These are phyloP conservation scores for Drosophila kambysellisi DNA, from an alignment of 2,888 invertebrate genomes.

Conservation along the genomic window DNA sequence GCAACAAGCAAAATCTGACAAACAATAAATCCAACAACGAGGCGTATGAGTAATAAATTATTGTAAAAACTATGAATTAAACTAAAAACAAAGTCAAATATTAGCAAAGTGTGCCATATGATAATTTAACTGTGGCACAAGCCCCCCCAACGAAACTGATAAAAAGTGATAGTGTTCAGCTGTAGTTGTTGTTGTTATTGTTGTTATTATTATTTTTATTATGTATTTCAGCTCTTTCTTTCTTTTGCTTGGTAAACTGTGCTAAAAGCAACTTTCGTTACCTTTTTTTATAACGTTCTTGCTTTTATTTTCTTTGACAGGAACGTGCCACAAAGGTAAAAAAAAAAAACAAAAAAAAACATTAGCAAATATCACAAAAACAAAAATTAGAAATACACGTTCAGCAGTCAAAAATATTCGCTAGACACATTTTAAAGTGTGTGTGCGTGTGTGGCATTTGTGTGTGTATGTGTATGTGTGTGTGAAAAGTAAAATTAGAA, in stretches of 20 bases:
- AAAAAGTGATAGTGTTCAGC: slow-evolving; percentile 65
- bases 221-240: slow-evolving; percentile 44
- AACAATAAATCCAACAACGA: slow-evolving; percentile 6
- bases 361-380: slow-evolving; percentile 44
- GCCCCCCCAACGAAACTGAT: slow-evolving; percentile 27
- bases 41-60: slow-evolving; percentile 43
- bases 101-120: slow-evolving; percentile 45
- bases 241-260: slow-evolving; percentile 34
- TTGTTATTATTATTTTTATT: slow-evolving; percentile 34
- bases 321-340: slow-evolving; percentile 53
- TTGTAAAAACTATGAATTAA: slow-evolving; percentile 14
- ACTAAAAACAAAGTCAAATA: slow-evolving; percentile 18
- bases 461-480: slow-evolving; percentile 51
- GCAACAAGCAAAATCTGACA: background rate
- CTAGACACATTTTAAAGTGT: slow-evolving; percentile 38
- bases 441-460: slow-evolving; percentile 17
- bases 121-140: slow-evolving; percentile 23
- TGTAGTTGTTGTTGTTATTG: slow-evolving; percentile 1
- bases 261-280: slow-evolving; percentile 61
- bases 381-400: slow-evolving; percentile 57
- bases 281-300: slow-evolving; percentile 28
- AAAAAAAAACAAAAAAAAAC: slow-evolving; percentile 21
- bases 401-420: slow-evolving; percentile 48
- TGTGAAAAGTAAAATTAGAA: slow-evolving; percentile 79
- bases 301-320: slow-evolving; percentile 58